Base-by-base conservation (phyloP, 2,113 vertebrate genomes). In the Carassius carassius region DNA sequence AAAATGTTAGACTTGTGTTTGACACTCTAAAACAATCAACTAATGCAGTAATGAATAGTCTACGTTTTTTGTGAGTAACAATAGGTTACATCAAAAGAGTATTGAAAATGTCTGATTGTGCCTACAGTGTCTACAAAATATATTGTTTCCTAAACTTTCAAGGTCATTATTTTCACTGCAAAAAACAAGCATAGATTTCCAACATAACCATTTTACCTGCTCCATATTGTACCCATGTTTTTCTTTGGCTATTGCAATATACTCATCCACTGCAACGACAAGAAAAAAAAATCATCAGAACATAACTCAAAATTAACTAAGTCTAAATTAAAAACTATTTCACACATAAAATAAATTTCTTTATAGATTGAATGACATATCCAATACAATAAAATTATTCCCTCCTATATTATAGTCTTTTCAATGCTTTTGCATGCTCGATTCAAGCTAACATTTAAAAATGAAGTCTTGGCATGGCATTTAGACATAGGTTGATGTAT, bases 201-300 rank as follows among this genome's bases (percentile, higher is more conserved):
- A 54, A 23, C 25, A 35, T 13, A 14, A 51, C 29, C 1, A 2
- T 25, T 1, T 93, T 95, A 97, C 97, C 97, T 99, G 97, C 32
- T 98, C 97, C 97, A 99, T 97, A 91, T 98, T 99, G 94, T 99
- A 99, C 51, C 97, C 97, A 47, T 99, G 97, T 88, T 97, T 98
- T 92, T 99, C 97, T 91, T 98, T 99, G 86, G 97, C 97, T 70
- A 98, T 97, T 86, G 96, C 93, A 85, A 98, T 96, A 91, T 98
- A 98, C 79, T 98, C 97, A 0, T 98, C 97, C 96, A 99, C 97
- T 99, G 92, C 49, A 95, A 95, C 11, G 80, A 83, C 69, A n/a
- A 47, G 54, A 75, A 17, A 72, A 11, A 49, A 76, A 87, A 72
- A 44, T 37, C 12, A 44, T 73, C 8, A 86, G 41, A 17, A 76